phyloP scores from a whole-genome alignment of 2,888 invertebrate species.

The Dolomedes plantarius region DNA sequence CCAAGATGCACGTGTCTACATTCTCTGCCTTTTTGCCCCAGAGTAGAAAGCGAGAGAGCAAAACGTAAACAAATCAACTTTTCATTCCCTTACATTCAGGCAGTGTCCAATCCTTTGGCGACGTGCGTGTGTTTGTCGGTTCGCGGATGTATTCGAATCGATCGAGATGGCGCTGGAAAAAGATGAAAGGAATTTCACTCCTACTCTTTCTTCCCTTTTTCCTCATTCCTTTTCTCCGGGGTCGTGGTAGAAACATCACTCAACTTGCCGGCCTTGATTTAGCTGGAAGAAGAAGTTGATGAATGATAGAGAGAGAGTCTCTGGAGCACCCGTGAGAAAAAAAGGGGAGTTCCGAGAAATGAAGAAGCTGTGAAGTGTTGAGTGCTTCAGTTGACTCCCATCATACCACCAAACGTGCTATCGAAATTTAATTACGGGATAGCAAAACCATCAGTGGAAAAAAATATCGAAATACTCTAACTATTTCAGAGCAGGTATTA shows the following conservation, averaged over 20 bases:
- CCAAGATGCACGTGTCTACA: no score
- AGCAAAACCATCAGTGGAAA: no score
- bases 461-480: no score
- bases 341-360: background rate
- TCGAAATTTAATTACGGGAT: background rate
- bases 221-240: background rate
- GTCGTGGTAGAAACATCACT: constrained; percentile 16
- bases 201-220: no score
- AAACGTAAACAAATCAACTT: constrained; percentile 1
- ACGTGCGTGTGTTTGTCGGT: background rate
- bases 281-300: background rate
- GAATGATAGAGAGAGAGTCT: background rate
- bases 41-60: background rate
- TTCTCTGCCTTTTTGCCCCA: background rate
- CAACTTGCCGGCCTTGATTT: constrained; percentile 16
- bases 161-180: background rate
- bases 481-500: no score
- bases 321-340: background rate
- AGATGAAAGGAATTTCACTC: background rate
- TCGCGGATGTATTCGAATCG: constrained; percentile 1
- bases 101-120: background rate
- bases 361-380: background rate
- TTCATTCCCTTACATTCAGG: background rate
- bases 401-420: background rate
- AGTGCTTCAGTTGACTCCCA: background rate